Conservation (phyloP, 2,797 vertebrate species). For the Danio aesculapii region DNA sequence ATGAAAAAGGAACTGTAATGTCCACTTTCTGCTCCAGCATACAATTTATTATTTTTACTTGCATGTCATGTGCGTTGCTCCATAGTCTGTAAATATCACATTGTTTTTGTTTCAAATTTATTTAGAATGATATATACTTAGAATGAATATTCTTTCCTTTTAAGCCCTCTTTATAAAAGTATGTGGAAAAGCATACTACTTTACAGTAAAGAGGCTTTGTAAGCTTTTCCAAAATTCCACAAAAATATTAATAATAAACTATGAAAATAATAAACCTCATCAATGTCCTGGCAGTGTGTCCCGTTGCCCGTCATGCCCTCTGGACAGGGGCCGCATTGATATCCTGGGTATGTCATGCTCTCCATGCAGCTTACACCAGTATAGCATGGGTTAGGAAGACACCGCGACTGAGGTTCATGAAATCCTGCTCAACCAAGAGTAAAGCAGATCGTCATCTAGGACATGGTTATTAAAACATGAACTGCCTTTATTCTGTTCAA, state of each 20-base stretch:
- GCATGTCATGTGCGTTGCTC: neutral
- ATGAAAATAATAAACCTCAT: conserved; percentile 83
- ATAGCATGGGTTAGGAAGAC: conserved; percentile 90
- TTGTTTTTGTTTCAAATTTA: too few species aligned
- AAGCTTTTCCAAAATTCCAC: too few species aligned
- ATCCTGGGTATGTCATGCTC: conserved; percentile 87
- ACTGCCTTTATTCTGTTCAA: neutral
- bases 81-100: too few species aligned
- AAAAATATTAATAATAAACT: neutral
- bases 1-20: neutral
- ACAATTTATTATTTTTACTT: neutral
- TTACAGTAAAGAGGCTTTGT: too few species aligned
- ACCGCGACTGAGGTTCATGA: conserved; percentile 91
- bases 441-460: neutral
- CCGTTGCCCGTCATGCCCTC: conserved; percentile 89
- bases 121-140: too few species aligned
- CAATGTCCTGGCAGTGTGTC: conserved; percentile 86
- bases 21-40: neutral
- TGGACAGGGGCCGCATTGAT: conserved; percentile 90
- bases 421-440: conserved; percentile 79
- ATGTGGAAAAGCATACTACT: too few species aligned
- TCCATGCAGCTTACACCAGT: conserved; percentile 89
- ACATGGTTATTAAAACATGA: neutral
- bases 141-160: too few species aligned
- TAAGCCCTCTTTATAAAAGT: too few species aligned